A percentile compares a stretch with the other conserved stretches of the same genome.
Conservation (phyloP, 2,888 invertebrate genomes). For the Carpatolechia fugitivella region DNA sequence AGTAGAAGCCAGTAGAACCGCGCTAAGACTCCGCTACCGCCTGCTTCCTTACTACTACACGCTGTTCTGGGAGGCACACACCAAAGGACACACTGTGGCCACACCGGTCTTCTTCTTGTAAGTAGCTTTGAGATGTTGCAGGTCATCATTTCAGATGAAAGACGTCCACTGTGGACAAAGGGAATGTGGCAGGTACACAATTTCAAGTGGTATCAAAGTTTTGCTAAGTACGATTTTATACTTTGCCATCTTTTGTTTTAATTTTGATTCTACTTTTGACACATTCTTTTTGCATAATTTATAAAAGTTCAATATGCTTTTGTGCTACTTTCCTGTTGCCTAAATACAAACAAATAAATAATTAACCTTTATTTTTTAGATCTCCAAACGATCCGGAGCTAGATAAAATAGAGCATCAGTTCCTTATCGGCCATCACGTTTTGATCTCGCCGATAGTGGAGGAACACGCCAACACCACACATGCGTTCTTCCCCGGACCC, state of each 20-base stretch:
- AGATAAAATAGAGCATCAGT: constrained; percentile 85
- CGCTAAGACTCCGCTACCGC: constrained; percentile 83
- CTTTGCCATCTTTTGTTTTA: no score
- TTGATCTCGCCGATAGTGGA: constrained; percentile 86
- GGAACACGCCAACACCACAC: constrained; percentile 58
- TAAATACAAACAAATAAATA: no score
- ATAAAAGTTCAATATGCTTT: no score
- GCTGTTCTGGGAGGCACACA: constrained; percentile 86
- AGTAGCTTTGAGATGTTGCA: constrained; percentile 48
- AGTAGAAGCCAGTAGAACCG: constrained; percentile 81
- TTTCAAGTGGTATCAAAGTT: no score
- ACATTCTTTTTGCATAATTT: no score
- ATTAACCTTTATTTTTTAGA: constrained; percentile 70
- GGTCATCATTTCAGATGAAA: no score
- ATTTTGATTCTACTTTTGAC: no score
- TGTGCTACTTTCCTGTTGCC: no score
- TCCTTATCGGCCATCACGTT: constrained; percentile 86
- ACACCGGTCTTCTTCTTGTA: constrained; percentile 90
- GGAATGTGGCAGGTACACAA: no score
- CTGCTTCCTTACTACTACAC: constrained; percentile 90
- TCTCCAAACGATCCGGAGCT: constrained; percentile 81
- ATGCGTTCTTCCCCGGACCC: constrained; percentile 81
- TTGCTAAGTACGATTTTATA: no score
- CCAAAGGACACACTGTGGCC: constrained; percentile 85
- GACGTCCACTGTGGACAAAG: no score